Evolutionary conservation across 2,797 vertebrate genomes (phyloP).

Genomic region (Micropoecilia bifurca): DNA sequence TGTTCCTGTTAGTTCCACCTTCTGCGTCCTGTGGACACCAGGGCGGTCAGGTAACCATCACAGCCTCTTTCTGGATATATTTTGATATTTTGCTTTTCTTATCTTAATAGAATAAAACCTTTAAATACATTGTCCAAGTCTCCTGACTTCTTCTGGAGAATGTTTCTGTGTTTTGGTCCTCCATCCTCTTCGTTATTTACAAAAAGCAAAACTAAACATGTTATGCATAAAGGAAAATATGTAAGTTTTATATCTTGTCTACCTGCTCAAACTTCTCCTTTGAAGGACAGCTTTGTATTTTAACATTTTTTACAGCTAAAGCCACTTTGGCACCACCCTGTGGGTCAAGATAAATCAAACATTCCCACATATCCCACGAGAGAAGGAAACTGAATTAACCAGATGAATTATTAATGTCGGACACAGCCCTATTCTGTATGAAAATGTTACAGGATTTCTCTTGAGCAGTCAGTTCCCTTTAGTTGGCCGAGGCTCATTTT

Average conservation of each 20-base stretch:
- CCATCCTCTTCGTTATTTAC: too few species aligned
- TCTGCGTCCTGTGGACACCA: background rate
- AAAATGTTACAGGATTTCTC: background rate
- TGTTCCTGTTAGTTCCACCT: background rate
- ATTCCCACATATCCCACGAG: background rate
- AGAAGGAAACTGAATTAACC: background rate
- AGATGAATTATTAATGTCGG: conserved; percentile 7
- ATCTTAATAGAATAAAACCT: background rate
- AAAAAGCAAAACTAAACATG: background rate
- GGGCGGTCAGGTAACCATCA: background rate
- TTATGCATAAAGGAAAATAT: background rate
- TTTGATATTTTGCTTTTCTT: background rate
- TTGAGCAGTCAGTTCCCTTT: background rate
- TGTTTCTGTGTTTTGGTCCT: background rate
- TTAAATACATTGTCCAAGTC: background rate
- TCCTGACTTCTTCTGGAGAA: background rate
- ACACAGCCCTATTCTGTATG: background rate
- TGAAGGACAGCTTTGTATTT: background rate
- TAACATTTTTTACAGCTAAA: background rate
- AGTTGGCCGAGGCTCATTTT: conserved; percentile 8
- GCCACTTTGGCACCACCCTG: background rate
- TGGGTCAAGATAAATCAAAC: background rate
- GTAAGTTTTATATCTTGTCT: background rate
- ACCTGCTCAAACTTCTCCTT: background rate
- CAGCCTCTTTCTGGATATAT: background rate